These are phyloP conservation scores for Volucella inflata DNA, from an alignment of 2,888 invertebrate species.

Conservation along the genomic window DNA sequence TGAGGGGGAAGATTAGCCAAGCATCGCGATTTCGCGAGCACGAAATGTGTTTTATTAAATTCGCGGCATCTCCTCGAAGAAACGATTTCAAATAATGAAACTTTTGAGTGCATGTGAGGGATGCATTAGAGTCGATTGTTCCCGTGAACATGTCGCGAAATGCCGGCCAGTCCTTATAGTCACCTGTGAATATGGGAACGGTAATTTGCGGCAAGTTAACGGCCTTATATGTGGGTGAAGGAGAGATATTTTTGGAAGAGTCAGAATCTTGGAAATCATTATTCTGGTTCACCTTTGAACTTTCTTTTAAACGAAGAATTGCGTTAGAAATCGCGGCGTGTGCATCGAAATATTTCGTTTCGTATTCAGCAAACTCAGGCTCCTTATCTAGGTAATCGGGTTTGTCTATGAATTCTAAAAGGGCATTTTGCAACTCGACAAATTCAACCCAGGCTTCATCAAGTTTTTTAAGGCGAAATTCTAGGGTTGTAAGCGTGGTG, in stretches of 20 bases:
- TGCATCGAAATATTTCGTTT: constrained; percentile 38
- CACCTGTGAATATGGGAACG: constrained; percentile 53
- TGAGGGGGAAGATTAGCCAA: too few species aligned
- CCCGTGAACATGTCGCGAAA: constrained; percentile 63
- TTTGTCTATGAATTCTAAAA: constrained; percentile 10
- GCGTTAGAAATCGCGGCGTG: constrained; percentile 7
- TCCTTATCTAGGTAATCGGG: constrained; percentile 25
- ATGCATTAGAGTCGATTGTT: constrained; percentile 48
- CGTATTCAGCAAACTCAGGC: constrained; percentile 35
- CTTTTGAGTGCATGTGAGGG: constrained; percentile 59
- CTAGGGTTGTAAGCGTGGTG: background rate
- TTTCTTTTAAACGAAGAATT: background rate
- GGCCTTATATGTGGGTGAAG: background rate
- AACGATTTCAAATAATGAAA: constrained; percentile 59
- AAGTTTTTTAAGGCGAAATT: constrained; percentile 13
- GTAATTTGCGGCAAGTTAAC: constrained; percentile 55
- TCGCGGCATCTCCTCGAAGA: too few species aligned
- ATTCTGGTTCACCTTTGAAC: background rate
- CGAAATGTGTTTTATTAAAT: too few species aligned
- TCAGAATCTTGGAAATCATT: background rate
- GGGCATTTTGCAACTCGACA: background rate
- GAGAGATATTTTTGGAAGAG: background rate
- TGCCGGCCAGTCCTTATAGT: constrained; percentile 64
- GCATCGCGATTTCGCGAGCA: too few species aligned
- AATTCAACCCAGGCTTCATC: constrained; percentile 15